These are phyloP conservation scores for Drosophila simulans DNA, from an alignment of 1,140 invertebrate species.

Conservation along the genomic window DNA sequence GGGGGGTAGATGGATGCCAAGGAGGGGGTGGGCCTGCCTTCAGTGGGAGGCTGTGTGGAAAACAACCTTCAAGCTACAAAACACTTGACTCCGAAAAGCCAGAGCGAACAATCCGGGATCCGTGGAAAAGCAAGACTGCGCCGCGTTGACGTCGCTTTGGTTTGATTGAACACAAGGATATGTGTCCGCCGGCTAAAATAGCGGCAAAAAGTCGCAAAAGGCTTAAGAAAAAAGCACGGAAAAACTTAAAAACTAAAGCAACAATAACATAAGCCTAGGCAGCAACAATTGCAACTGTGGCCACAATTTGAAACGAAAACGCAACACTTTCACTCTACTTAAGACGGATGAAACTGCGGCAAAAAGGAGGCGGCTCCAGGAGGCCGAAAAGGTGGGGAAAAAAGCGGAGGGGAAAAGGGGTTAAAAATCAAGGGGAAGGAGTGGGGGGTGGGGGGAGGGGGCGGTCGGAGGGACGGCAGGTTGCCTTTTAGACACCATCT, in stretches of 20 bases:
- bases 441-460: no score
- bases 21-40: conserved; percentile 12
- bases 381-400: neutral
- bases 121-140: conserved; percentile 13
- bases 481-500: conserved; percentile 67
- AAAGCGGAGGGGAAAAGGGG: neutral
- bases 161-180: conserved; percentile 84
- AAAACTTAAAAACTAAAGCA: conserved; percentile 32
- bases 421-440: neutral
- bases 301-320: conserved; percentile 75
- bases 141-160: conserved; percentile 76
- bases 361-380: conserved; percentile 16
- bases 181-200: conserved; percentile 69
- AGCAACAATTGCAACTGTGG: conserved; percentile 55
- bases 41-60: conserved; percentile 69
- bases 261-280: conserved; percentile 65
- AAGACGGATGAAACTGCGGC: conserved; percentile 66
- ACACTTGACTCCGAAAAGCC: conserved; percentile 71
- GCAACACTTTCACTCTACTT: conserved; percentile 84
- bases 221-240: neutral
- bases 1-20: neutral
- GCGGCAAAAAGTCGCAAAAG: conserved; percentile 10
- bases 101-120: conserved; percentile 14
- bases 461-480: conserved; percentile 14
- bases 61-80: conserved; percentile 82